Percentiles rank a stretch among this genome's conserved stretches.
Conservation (phyloP, 2,113 vertebrate species). For the Zosterops borbonicus region DNA sequence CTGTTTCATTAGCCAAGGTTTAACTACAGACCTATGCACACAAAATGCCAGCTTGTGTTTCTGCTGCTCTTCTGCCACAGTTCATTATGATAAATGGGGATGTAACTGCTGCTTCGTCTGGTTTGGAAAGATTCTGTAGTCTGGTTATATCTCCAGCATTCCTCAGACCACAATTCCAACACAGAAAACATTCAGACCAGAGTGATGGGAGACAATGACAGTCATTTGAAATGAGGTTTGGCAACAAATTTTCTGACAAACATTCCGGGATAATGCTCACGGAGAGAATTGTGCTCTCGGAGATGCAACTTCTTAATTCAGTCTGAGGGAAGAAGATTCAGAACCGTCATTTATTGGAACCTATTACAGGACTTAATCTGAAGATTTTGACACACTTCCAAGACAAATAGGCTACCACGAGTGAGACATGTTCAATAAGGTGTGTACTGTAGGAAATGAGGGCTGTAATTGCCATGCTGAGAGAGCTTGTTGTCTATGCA, state of each 20-base stretch:
- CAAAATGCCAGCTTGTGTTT: neutral
- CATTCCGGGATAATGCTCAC: neutral
- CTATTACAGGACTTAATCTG: neutral
- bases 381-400: neutral
- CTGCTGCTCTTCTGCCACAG: neutral
- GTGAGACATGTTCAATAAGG: neutral
- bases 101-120: neutral
- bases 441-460: neutral
- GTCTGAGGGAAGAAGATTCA: neutral
- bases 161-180: neutral
- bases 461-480: neutral
- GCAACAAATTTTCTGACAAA: neutral
- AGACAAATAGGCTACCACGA: neutral
- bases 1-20: neutral
- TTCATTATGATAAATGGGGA: neutral
- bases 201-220: neutral
- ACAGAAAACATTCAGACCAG: neutral
- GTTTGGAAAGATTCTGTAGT: neutral
- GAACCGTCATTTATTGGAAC: neutral
- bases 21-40: rapidly evolving
- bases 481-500: neutral
- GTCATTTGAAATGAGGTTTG: conserved; percentile 1
- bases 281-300: neutral
- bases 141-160: neutral
- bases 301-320: neutral